phyloP scores from a whole-genome alignment of 2,113 vertebrate genomes.

The Amblyopsis rosae region DNA sequence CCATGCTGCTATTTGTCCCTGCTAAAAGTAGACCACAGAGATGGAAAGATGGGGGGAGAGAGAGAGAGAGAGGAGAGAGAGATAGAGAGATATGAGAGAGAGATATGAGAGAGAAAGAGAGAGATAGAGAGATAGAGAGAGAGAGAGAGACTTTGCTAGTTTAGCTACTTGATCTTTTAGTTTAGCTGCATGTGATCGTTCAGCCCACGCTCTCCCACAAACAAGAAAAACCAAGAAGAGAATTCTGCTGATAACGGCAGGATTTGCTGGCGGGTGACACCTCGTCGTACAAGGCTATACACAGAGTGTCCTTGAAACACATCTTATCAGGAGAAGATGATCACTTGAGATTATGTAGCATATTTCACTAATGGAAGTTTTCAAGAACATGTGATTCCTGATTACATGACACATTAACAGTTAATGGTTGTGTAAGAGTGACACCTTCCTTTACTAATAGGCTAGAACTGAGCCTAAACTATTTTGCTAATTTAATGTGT shows the following conservation, averaged over 20 bases:
- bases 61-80: background rate
- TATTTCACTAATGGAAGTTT: constrained; percentile 40
- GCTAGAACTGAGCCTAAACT: too few relatives aligned
- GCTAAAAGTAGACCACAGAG: constrained; percentile 41
- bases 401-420: background rate
- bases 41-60: background rate
- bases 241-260: too few relatives aligned
- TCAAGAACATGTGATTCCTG: constrained; percentile 5
- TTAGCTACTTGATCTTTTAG: constrained; percentile 31
- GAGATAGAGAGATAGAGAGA: background rate
- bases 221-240: background rate
- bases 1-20: constrained; percentile 36
- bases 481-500: background rate
- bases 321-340: constrained; percentile 41
- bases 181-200: constrained; percentile 32
- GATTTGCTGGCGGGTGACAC: too few relatives aligned
- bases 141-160: constrained; percentile 1
- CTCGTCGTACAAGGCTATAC: too few relatives aligned
- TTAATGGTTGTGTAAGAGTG: background rate
- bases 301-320: background rate
- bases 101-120: too few relatives aligned
- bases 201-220: constrained; percentile 24
- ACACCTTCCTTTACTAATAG: background rate
- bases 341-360: constrained; percentile 42
- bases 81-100: too few relatives aligned